Conservation (phyloP, 1,140 invertebrate genomes). For the Asbolus verrucosus region DNA sequence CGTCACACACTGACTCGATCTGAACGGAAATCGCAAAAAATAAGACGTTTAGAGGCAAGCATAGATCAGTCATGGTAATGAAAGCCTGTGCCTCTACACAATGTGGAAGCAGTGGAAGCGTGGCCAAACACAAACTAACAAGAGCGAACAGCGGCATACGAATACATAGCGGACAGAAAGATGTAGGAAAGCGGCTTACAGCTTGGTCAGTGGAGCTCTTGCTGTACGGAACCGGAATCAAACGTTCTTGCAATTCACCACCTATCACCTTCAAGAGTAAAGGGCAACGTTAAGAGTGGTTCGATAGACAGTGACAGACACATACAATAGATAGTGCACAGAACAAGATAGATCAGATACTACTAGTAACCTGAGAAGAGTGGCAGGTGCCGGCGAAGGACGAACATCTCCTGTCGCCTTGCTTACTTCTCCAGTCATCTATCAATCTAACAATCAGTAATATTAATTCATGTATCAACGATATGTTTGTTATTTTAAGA, state of each 20-base stretch:
- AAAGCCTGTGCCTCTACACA: constrained; percentile 53
- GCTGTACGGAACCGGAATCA: constrained; percentile 99
- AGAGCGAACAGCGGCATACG: constrained; percentile 62
- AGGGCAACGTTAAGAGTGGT: constrained; percentile 66
- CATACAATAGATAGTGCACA: constrained; percentile 64
- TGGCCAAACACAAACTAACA: constrained; percentile 62
- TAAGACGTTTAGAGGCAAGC: constrained; percentile 29
- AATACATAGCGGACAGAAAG: constrained; percentile 66
- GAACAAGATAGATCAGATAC: constrained; percentile 63
- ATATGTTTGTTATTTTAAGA: neutral
- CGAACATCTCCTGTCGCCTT: constrained; percentile 5
- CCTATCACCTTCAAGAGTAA: constrained; percentile 95
- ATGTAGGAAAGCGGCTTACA: constrained; percentile 85
- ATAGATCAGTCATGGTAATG: constrained; percentile 39
- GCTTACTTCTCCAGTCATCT: constrained; percentile 5
- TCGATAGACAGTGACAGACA: constrained; percentile 64
- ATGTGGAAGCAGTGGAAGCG: constrained; percentile 59
- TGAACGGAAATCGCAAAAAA: constrained; percentile 40
- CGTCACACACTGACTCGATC: constrained; percentile 17
- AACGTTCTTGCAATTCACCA: constrained; percentile 98
- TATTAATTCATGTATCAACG: neutral
- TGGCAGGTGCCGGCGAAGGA: constrained; percentile 43
- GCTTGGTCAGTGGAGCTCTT: constrained; percentile 99
- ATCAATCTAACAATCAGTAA: neutral
- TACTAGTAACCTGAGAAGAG: constrained; percentile 61